Percentiles rank a stretch among this genome's conserved stretches.
phyloP scores from a whole-genome alignment of 2,797 vertebrate species.

The Ctenopoma kingsleyae region DNA sequence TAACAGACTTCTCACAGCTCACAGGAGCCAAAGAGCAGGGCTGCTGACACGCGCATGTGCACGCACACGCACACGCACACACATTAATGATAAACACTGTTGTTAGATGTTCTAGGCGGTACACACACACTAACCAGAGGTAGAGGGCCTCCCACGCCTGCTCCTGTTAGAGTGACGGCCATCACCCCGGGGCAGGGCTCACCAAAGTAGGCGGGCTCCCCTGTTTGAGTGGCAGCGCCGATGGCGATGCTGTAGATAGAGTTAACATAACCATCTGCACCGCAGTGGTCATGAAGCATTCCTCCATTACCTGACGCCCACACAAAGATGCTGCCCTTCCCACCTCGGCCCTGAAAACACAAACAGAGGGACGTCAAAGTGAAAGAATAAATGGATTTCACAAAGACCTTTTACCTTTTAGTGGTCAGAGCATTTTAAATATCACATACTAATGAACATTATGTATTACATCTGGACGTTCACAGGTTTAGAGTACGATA shows the following conservation, averaged over 20 bases:
- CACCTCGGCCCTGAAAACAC: conserved; percentile 68
- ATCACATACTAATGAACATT: background rate
- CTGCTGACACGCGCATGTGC: conserved; percentile 25
- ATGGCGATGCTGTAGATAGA: conserved; percentile 75
- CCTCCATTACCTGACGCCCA: conserved; percentile 81
- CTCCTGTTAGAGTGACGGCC: conserved; percentile 79
- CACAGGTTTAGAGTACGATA: background rate
- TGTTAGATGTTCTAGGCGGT: conserved; percentile 57
- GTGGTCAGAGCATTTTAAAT: conserved; percentile 11
- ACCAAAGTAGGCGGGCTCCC: conserved; percentile 72
- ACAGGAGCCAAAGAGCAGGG: conserved; percentile 69
- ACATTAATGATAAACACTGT: conserved; percentile 66
- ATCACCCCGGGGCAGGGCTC: conserved; percentile 78
- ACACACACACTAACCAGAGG: conserved; percentile 74
- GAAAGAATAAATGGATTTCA: conserved; percentile 14
- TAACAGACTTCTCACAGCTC: conserved; percentile 75
- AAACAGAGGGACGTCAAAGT: conserved; percentile 35
- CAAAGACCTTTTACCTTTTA: conserved; percentile 34
- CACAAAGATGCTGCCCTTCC: conserved; percentile 79
- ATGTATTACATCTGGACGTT: conserved; percentile 1
- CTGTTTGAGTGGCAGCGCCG: conserved; percentile 69
- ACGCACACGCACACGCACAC: conserved; percentile 23
- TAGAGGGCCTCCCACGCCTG: conserved; percentile 46
- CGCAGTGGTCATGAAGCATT: conserved; percentile 71
- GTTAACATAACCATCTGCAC: conserved; percentile 79